Evolutionary conservation across 2,888 invertebrate species (phyloP).

Genomic region (Lasioglossum calceatum): DNA sequence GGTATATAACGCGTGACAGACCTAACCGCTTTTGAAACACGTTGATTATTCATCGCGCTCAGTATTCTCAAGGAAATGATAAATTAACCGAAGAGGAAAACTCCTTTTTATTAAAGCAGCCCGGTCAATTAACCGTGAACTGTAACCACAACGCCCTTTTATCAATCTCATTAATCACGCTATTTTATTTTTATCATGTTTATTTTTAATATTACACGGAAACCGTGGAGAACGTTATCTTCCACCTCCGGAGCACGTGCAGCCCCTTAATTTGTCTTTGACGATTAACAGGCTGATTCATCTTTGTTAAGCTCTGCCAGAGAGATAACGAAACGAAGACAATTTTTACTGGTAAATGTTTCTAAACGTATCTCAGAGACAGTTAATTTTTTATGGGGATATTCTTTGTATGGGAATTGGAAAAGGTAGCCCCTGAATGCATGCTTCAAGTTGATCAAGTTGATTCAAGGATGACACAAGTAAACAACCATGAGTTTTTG

Average conservation of each 20-base stretch:
- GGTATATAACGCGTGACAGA: background rate
- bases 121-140: background rate
- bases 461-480: background rate
- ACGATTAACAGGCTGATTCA: background rate
- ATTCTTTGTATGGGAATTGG: background rate
- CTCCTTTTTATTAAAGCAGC: background rate
- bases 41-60: background rate
- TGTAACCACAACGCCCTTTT: background rate
- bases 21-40: slow-evolving; percentile 16
- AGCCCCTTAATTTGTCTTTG: background rate
- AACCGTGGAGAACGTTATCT: background rate
- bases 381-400: background rate
- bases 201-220: background rate
- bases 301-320: background rate
- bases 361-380: background rate
- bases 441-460: background rate
- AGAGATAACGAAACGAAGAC: background rate
- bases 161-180: background rate
- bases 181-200: background rate
- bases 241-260: background rate
- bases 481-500: background rate
- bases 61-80: background rate
- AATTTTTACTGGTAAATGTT: background rate
- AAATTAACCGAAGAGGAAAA: background rate
- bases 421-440: background rate